Evolutionary conservation across 2,113 vertebrate genomes (phyloP).

Genomic region (Spizaetus ornatus): DNA sequence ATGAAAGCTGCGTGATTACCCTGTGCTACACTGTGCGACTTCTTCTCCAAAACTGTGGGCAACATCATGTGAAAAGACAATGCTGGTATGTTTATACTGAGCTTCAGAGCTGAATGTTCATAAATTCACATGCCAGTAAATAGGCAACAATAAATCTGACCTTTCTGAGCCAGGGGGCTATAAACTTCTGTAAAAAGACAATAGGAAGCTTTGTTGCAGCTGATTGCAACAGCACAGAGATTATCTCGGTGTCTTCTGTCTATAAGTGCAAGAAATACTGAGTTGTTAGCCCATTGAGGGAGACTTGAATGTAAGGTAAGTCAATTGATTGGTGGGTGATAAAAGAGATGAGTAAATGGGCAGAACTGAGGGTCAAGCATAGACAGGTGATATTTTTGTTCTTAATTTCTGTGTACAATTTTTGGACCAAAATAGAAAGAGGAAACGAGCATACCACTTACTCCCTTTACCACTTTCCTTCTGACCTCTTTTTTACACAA

Average conservation of each 20-base stretch:
- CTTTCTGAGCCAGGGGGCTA: neutral
- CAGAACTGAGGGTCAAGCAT: neutral
- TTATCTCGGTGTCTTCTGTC: neutral
- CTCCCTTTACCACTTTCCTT: neutral
- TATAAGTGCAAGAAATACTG: neutral
- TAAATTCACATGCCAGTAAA: neutral
- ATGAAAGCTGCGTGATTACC: neutral
- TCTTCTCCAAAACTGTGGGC: neutral
- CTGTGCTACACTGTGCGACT: neutral
- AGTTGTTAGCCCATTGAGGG: neutral
- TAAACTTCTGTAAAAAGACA: neutral
- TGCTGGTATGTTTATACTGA: neutral
- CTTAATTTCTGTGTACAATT: neutral
- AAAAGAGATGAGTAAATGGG: neutral
- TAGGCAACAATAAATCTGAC: neutral
- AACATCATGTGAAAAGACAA: neutral
- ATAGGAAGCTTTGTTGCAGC: neutral
- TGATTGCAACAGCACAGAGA: neutral
- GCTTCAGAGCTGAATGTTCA: neutral
- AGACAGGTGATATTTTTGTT: neutral
- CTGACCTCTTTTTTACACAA: neutral
- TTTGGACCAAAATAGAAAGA: neutral
- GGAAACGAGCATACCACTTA: neutral
- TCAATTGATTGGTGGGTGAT: neutral
- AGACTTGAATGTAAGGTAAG: neutral